phyloP scores from a whole-genome alignment of 2,797 vertebrate species.

The Phrynocephalus guinanensis region DNA sequence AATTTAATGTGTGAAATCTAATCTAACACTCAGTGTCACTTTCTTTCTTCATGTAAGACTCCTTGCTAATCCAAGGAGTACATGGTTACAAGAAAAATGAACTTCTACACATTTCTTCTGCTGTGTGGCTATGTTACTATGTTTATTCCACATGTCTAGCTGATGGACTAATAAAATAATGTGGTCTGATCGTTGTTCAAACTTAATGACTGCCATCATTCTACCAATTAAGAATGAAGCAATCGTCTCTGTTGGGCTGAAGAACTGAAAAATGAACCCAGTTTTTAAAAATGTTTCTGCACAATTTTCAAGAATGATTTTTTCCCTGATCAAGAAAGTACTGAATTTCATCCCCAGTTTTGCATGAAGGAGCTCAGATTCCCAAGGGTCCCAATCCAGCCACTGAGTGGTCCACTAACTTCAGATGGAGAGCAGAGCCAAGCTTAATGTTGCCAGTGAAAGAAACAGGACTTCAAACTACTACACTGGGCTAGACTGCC shows the following conservation, averaged over 20 bases:
- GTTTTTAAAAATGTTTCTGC: slow-evolving; percentile 21
- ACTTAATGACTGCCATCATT: neutral
- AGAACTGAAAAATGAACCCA: neutral
- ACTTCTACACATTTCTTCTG: neutral
- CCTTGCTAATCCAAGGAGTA: neutral
- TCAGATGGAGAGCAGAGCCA: neutral
- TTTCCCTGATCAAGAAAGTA: neutral
- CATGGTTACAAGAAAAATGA: neutral
- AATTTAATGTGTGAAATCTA: neutral
- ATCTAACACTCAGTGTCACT: neutral
- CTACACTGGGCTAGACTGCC: neutral
- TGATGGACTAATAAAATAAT: neutral
- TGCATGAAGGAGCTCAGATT: slow-evolving; percentile 13
- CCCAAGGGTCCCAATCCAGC: neutral
- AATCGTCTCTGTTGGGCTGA: neutral
- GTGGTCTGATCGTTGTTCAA: neutral
- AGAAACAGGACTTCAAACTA: neutral
- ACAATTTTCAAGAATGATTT: slow-evolving; percentile 21
- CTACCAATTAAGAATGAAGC: neutral
- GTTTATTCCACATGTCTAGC: neutral
- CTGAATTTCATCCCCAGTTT: neutral
- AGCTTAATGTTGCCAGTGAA: neutral
- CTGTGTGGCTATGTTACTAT: neutral
- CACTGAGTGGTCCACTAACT: neutral
- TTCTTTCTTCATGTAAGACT: neutral